phyloP scores from a whole-genome alignment of 2,113 vertebrate species.

The Beaufortia kweichowensis region DNA sequence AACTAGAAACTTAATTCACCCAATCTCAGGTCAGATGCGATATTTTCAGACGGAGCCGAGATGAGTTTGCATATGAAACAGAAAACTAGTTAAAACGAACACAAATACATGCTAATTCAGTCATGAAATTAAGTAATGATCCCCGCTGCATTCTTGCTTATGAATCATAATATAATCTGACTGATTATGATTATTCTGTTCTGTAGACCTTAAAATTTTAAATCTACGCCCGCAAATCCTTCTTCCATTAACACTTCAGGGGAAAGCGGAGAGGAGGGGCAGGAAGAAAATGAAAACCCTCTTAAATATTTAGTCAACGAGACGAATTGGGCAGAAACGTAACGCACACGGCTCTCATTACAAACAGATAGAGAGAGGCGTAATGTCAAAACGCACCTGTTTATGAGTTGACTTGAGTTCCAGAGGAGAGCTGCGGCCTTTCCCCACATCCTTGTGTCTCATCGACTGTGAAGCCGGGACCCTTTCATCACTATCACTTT shows the following conservation, averaged over 20 bases:
- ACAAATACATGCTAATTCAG: constrained; percentile 66
- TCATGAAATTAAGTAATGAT: constrained; percentile 69
- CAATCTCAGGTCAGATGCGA: constrained; percentile 47
- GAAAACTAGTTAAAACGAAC: constrained; percentile 58
- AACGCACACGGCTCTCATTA: constrained; percentile 61
- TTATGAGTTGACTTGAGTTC: constrained; percentile 64
- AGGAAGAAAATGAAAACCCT: constrained; percentile 35
- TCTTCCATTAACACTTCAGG: constrained; percentile 62
- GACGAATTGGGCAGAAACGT: constrained; percentile 60
- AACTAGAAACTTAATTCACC: constrained; percentile 47
- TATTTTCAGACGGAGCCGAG: constrained; percentile 39
- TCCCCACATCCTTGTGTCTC: constrained; percentile 67
- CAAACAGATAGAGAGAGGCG: constrained; percentile 58
- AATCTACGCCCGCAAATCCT: constrained; percentile 63
- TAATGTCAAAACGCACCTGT: constrained; percentile 73
- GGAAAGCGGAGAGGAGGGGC: constrained; percentile 27
- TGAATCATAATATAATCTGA: constrained; percentile 66
- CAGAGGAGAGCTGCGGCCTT: constrained; percentile 62
- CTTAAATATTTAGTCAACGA: constrained; percentile 56
- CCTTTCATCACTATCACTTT: constrained; percentile 70
- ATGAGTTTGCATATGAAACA: constrained; percentile 51
- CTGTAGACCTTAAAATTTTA: constrained; percentile 67
- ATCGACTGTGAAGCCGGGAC: constrained; percentile 61
- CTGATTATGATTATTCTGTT: constrained; percentile 68
- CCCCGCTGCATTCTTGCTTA: constrained; percentile 63